phyloP scores from a whole-genome alignment of 2,888 invertebrate genomes.

The Leptodirus hochenwartii region DNA sequence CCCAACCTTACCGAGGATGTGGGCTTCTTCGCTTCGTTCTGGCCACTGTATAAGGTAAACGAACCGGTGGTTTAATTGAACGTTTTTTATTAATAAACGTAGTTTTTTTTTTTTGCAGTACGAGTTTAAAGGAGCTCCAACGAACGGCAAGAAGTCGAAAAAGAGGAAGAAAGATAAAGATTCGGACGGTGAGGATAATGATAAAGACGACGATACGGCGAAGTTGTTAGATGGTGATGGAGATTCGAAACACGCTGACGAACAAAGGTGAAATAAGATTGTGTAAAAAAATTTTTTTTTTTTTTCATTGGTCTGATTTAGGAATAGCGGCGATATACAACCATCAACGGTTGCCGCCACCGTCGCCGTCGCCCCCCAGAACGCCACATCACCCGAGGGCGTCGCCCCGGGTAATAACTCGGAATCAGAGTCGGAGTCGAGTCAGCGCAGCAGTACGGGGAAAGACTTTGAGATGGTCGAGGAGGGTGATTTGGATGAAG shows the following conservation, averaged over 20 bases:
- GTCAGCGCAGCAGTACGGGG: slow-evolving; percentile 64
- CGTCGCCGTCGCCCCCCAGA: slow-evolving; percentile 3
- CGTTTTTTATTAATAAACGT: slow-evolving; percentile 2
- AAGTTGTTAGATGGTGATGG: slow-evolving; percentile 8
- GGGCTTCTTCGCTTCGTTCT: slow-evolving; percentile 96
- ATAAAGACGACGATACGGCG: slow-evolving; percentile 18
- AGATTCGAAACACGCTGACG: slow-evolving; percentile 13
- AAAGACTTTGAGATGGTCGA: slow-evolving; percentile 81
- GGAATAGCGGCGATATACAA: slow-evolving; percentile 6
- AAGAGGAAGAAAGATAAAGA: slow-evolving; percentile 70
- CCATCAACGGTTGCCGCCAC: slow-evolving; percentile 1
- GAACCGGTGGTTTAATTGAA: background rate
- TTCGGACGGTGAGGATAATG: slow-evolving; percentile 38
- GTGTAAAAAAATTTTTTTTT: slow-evolving; percentile 8
- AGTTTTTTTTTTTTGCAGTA: slow-evolving; percentile 36
- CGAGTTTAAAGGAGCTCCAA: slow-evolving; percentile 51
- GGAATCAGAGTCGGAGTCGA: slow-evolving; percentile 67
- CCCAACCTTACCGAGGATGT: slow-evolving; percentile 99
- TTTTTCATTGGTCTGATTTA: no score
- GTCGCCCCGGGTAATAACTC: slow-evolving; percentile 38
- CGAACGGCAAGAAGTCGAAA: slow-evolving; percentile 42
- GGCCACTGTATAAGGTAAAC: slow-evolving; percentile 79
- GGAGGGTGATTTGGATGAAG: slow-evolving; percentile 43
- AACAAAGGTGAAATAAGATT: slow-evolving; percentile 7
- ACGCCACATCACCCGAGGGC: slow-evolving; percentile 17